Evolutionary conservation across 1,140 invertebrate species (phyloP), one percentile per base, ranked within the genome.

Genomic region (Drosophila parabipectinata): DNA sequence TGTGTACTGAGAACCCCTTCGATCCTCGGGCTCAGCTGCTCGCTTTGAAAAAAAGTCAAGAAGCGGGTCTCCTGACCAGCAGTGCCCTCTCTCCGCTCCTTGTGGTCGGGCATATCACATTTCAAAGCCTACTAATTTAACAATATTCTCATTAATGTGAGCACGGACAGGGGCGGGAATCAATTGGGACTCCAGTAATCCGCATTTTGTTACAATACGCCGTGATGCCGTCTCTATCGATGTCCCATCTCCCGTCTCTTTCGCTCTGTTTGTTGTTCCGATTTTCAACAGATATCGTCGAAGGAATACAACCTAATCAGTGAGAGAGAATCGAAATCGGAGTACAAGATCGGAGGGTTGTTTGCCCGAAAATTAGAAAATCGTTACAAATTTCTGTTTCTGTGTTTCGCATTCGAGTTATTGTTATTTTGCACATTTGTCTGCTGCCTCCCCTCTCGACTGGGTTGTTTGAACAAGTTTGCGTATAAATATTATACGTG

Each of bases 131-230:
- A 83, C 83, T 90, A 91, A 91, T 91, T 91, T 91, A 91, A 91
- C 89, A 91, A 91, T 91, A 91, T 90, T 91, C 89, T 91, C 89
- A 91, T 91, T 91, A 91, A 90, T 91, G 84, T 79, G 80, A 84
- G 61, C 84, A 84, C 63, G 54, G 26, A 50, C 55, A 69, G 52
- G 57, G 45, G 56, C 66, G 68, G 56, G 32, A 72, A 68, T 64
- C 58, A 51, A 60, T 45, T 48, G 45, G 63, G 44, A 71, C 80
- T 72, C 61, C 34, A 32, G 61, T 88, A 90, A 89, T 90, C 83
- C 83, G 84, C 83, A 88, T 88, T 88, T 84, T 88, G 83, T 88
- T 88, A 89, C 84, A 88, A 69, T 71, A 80, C 79, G 68, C 57
- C 52, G 37, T 24, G 47, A 60, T 45, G 41, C 28, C 21, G 58